These are phyloP conservation scores for Hydractinia echinata DNA, from an alignment of 30 jellyfish, hydroid and myxozoan genomes.

Conservation along the genomic window DNA sequence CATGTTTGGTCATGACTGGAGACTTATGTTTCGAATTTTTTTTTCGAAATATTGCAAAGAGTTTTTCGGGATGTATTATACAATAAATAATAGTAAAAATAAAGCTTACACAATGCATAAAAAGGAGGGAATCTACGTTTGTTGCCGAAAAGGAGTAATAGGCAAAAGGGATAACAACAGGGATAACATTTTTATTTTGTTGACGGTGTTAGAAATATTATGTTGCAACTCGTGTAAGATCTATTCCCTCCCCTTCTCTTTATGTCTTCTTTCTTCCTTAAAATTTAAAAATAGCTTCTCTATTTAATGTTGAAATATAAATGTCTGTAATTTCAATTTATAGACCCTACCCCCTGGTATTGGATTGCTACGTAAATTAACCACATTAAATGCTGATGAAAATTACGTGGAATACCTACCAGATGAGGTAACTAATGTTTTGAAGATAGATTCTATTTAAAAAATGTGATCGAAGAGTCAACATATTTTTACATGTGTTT, in stretches of 20 bases:
- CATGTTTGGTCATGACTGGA: too few species aligned
- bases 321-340: too few species aligned
- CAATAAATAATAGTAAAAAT: too few species aligned
- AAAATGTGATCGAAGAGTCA: background rate
- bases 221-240: background rate
- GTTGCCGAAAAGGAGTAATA: too few species aligned
- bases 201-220: background rate
- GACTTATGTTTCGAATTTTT: too few species aligned
- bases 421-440: constrained; percentile 56
- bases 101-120: too few species aligned
- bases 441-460: background rate
- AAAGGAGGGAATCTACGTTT: too few species aligned
- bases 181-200: too few species aligned
- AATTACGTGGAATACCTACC: constrained; percentile 73
- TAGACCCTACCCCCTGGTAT: constrained; percentile 95
- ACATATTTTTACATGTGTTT: background rate
- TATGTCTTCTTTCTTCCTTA: background rate
- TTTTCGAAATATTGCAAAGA: too few species aligned
- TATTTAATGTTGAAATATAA: background rate
- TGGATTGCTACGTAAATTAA: constrained; percentile 70
- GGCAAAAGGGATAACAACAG: too few species aligned
- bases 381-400: constrained; percentile 81
- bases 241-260: background rate
- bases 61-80: too few species aligned
- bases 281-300: background rate